phyloP scores from a whole-genome alignment of 2,113 vertebrate genomes.

The Tragulus kanchil region DNA sequence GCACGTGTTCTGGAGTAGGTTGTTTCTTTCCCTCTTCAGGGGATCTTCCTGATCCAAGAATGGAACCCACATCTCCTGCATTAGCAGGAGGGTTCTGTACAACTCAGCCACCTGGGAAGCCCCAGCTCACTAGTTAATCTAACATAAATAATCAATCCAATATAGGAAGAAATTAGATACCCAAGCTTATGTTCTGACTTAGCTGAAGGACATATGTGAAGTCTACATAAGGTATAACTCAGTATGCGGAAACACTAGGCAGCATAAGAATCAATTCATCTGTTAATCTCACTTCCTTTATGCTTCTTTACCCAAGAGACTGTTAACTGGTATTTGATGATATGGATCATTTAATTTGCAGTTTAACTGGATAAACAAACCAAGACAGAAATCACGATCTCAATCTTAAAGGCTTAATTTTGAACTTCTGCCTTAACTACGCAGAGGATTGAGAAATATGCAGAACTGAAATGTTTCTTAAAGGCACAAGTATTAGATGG shows the following conservation, averaged over 20 bases:
- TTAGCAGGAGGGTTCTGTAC: neutral
- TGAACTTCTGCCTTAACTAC: neutral
- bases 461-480: constrained; percentile 38
- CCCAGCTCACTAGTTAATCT: neutral
- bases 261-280: neutral
- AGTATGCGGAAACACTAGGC: neutral
- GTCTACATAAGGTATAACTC: neutral
- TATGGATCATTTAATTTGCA: constrained; percentile 22
- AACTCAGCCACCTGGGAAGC: neutral
- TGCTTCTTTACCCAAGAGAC: neutral
- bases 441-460: constrained; percentile 34
- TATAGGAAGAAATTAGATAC: constrained; percentile 7
- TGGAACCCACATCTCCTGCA: neutral
- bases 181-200: neutral
- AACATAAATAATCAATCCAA: constrained; percentile 13
- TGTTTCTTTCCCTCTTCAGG: neutral
- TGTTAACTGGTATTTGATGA: neutral
- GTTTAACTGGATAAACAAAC: constrained; percentile 11
- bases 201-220: neutral
- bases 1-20: neutral
- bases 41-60: neutral
- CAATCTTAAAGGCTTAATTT: constrained; percentile 32
- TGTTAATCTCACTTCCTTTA: neutral
- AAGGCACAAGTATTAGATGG: constrained; percentile 16
- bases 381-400: constrained; percentile 32